Conservation (phyloP, 2,888 invertebrate species). For the Drosophila nigritarsus region DNA sequence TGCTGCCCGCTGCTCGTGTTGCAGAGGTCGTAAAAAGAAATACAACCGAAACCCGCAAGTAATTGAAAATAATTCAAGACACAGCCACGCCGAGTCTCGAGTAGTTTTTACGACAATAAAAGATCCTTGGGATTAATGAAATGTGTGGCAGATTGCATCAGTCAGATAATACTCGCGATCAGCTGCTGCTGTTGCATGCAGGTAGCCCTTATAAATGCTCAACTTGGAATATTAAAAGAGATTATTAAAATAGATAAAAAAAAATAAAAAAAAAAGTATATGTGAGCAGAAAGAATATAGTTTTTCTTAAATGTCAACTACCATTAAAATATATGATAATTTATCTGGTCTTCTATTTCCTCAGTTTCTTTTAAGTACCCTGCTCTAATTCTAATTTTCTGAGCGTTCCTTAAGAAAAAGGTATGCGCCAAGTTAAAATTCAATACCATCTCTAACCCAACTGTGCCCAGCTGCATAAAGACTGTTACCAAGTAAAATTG, state of each 20-base stretch:
- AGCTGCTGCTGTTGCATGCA: constrained; percentile 37
- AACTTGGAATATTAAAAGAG: not conserved
- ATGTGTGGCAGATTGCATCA: constrained; percentile 37
- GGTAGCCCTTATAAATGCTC: constrained; percentile 7
- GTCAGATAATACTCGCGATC: constrained; percentile 48
- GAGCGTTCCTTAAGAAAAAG: not conserved
- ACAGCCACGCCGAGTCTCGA: constrained; percentile 42
- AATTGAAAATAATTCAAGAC: constrained; percentile 74
- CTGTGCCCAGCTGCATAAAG: not conserved
- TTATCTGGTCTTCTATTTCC: not conserved
- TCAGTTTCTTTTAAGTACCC: too few species aligned
- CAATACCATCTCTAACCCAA: not conserved
- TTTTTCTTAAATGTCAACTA: not conserved
- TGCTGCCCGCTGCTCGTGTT: constrained; percentile 29
- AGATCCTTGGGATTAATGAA: constrained; percentile 35
- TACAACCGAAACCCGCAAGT: constrained; percentile 59
- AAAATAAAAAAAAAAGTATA: too few species aligned
- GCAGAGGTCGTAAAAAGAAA: constrained; percentile 63
- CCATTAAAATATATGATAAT: not conserved
- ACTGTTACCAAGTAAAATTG: not conserved
- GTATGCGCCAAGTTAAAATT: not conserved
- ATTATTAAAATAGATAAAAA: not conserved
- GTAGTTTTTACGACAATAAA: constrained; percentile 50
- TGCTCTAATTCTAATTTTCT: not conserved
- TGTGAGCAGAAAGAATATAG: not conserved